Conservation (phyloP, 2,888 invertebrate genomes). For the Phengaris alcon region DNA sequence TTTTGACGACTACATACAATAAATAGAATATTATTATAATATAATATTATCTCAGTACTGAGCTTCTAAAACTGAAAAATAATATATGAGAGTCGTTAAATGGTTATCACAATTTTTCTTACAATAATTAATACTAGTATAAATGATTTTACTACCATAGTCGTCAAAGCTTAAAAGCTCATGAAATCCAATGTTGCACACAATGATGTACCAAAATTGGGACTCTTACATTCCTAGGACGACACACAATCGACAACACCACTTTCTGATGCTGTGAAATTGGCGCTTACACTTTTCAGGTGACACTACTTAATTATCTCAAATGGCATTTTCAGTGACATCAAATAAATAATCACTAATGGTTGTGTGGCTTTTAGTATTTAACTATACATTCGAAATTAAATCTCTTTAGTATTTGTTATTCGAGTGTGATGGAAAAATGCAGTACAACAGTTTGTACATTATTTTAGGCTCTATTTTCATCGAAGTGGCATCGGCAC, state of each 20-base stretch:
- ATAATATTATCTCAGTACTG: not conserved
- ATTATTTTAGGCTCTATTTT: no score
- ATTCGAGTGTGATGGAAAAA: not conserved
- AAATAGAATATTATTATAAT: not conserved
- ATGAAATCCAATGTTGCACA: constrained; percentile 31
- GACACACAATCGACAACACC: not conserved
- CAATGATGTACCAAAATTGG: not conserved
- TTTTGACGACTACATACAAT: not conserved
- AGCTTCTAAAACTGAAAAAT: not conserved
- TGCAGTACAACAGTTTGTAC: no score
- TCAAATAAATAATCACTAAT: not conserved
- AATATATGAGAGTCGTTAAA: not conserved
- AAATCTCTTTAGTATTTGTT: not conserved
- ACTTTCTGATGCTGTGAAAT: not conserved
- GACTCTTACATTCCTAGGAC: not conserved
- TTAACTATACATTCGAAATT: no score
- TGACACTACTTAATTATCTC: not conserved
- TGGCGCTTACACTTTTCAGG: not conserved
- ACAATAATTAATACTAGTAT: constrained; percentile 9
- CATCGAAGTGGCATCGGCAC: no score
- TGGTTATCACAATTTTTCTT: constrained; percentile 18
- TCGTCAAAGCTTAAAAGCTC: constrained; percentile 10
- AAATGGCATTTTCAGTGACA: not conserved
- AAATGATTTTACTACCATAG: not conserved
- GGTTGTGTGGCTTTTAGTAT: not conserved